Conservation (phyloP, 2,797 vertebrate species). For the Microctenopoma lineatum region DNA sequence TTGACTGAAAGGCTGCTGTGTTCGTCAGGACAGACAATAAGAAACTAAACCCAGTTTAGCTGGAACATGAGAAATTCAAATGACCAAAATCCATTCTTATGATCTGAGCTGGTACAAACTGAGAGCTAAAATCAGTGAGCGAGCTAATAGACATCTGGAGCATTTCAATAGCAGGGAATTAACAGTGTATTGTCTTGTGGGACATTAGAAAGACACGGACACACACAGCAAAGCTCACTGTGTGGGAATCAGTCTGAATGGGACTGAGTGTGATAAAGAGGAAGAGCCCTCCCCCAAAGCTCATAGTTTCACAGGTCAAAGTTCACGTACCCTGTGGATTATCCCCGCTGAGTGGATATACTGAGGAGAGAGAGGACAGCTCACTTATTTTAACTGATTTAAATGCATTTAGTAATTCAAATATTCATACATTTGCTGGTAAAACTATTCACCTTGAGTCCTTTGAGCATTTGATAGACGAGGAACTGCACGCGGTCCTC, state of each 20-base stretch:
- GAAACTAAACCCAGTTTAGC: too few species aligned
- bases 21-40: background rate
- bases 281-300: constrained; percentile 54
- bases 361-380: constrained; percentile 76
- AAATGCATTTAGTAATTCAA: background rate
- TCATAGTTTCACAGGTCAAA: constrained; percentile 70
- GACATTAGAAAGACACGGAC: constrained; percentile 4
- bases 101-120: background rate
- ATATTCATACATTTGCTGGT: background rate
- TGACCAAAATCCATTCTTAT: background rate
- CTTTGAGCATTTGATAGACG: constrained; percentile 94
- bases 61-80: background rate
- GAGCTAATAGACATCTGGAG: background rate
- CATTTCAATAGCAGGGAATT: background rate
- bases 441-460: constrained; percentile 88
- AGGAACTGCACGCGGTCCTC: constrained; percentile 96
- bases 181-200: background rate
- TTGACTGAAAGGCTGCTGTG: background rate
- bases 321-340: constrained; percentile 94
- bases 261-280: constrained; percentile 61
- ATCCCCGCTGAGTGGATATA: constrained; percentile 97
- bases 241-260: constrained; percentile 70
- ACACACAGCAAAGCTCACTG: constrained; percentile 25
- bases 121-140: background rate
- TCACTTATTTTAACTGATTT: background rate